Evolutionary conservation across 2,113 vertebrate species (phyloP).

Genomic region (Xenopus laevis): DNA sequence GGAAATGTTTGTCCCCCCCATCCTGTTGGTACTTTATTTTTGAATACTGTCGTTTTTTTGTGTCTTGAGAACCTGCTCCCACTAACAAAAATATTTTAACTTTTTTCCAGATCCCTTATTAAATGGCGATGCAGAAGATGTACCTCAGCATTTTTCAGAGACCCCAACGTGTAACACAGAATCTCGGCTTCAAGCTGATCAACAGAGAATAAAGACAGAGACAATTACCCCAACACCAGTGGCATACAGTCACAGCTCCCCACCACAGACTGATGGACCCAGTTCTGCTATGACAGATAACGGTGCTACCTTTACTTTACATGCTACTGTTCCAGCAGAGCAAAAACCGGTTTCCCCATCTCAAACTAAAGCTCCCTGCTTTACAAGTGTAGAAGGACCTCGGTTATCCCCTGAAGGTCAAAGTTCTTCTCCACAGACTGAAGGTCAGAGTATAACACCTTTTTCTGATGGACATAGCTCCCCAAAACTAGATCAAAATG

Average conservation of each 20-base stretch:
- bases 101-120: not conserved
- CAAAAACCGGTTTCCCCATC: slow-evolving; percentile 1
- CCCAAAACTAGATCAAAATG: slow-evolving; percentile 10
- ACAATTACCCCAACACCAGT: not conserved
- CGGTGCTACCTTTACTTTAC: not conserved
- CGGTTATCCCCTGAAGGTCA: slow-evolving; percentile 23
- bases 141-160: not conserved
- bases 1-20: too few species aligned
- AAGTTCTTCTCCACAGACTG: slow-evolving; percentile 10
- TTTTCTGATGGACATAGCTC: not conserved
- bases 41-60: not conserved
- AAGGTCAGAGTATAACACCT: slow-evolving; percentile 7
- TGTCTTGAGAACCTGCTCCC: not conserved
- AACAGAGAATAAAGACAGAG: slow-evolving; percentile 6
- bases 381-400: slow-evolving; percentile 8
- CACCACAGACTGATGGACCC: slow-evolving; percentile 15
- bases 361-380: slow-evolving; percentile 9
- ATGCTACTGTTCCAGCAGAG: not conserved
- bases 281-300: not conserved
- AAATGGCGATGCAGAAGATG: not conserved
- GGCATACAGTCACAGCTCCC: not conserved
- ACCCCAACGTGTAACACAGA: not conserved
- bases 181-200: not conserved
- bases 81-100: not conserved
- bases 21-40: too few species aligned